These are phyloP conservation scores for Nomada fabriciana DNA, from an alignment of 2,888 invertebrate species.

Conservation along the genomic window DNA sequence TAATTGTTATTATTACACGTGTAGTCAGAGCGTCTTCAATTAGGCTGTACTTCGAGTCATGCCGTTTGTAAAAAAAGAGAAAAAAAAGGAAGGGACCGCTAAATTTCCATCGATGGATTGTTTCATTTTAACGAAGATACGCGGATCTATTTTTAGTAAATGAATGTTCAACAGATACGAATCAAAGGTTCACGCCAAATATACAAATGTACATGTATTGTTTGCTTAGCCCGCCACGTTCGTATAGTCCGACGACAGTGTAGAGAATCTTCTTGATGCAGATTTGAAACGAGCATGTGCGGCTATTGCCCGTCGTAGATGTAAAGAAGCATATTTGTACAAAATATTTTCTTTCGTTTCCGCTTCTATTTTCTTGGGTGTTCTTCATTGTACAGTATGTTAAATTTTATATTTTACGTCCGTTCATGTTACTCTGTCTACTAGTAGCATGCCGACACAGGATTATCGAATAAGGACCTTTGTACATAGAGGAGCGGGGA, in stretches of 20 bases:
- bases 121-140: constrained; percentile 35
- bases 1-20: constrained; percentile 1
- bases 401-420: constrained; percentile 40
- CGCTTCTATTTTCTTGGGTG: constrained; percentile 3
- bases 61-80: constrained; percentile 11
- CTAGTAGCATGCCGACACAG: constrained; percentile 28
- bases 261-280: constrained; percentile 63
- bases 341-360: constrained; percentile 42
- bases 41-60: constrained; percentile 22
- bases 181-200: constrained; percentile 77
- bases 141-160: constrained; percentile 62
- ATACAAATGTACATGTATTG: constrained; percentile 62
- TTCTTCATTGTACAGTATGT: constrained; percentile 60
- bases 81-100: neutral
- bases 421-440: constrained; percentile 40
- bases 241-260: constrained; percentile 48
- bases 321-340: constrained; percentile 63
- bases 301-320: constrained; percentile 62
- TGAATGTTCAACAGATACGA: constrained; percentile 65
- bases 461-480: constrained; percentile 34
- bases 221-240: constrained; percentile 11
- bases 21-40: constrained; percentile 4
- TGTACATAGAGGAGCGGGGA: constrained; percentile 49
- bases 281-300: constrained; percentile 59
- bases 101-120: constrained; percentile 33